These are phyloP conservation scores for Brachypalpus laphriformis DNA, from an alignment of 2,888 invertebrate species.

Conservation along the genomic window DNA sequence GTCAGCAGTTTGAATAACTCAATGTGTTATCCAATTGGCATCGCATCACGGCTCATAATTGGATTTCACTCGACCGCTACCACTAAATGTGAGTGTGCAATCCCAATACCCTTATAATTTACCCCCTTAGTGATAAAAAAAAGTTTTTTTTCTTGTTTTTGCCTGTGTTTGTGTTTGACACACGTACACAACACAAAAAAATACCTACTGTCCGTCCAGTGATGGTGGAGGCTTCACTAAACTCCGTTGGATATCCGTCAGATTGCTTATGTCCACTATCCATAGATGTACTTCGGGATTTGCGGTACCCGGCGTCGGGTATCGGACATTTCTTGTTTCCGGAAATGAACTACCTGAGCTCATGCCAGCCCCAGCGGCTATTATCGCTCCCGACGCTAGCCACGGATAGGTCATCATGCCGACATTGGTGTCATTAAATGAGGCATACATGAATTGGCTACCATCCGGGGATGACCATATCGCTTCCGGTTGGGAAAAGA, in stretches of 20 bases:
- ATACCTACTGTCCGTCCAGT: constrained; percentile 91
- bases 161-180: constrained; percentile 28
- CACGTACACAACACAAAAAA: constrained; percentile 61
- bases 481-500: constrained; percentile 91
- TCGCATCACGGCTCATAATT: constrained; percentile 61
- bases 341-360: constrained; percentile 88
- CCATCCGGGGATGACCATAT: constrained; percentile 94
- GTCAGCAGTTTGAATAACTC: constrained; percentile 62
- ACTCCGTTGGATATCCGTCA: constrained; percentile 86
- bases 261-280: constrained; percentile 90
- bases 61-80: constrained; percentile 30
- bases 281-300: constrained; percentile 94
- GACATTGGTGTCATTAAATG: constrained; percentile 92
- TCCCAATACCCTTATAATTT: constrained; percentile 21
- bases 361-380: constrained; percentile 85
- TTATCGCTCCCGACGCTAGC: constrained; percentile 88
- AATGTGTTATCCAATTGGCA: constrained; percentile 59
- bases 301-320: constrained; percentile 93
- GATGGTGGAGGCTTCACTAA: constrained; percentile 89
- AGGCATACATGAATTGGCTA: constrained; percentile 91
- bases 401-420: constrained; percentile 91
- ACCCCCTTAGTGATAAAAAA: not conserved
- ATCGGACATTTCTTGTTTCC: constrained; percentile 90
- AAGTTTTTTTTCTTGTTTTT: not conserved
- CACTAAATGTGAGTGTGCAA: not conserved